Base-by-base conservation (phyloP, 2,888 invertebrate genomes). In the Nomada fabriciana region DNA sequence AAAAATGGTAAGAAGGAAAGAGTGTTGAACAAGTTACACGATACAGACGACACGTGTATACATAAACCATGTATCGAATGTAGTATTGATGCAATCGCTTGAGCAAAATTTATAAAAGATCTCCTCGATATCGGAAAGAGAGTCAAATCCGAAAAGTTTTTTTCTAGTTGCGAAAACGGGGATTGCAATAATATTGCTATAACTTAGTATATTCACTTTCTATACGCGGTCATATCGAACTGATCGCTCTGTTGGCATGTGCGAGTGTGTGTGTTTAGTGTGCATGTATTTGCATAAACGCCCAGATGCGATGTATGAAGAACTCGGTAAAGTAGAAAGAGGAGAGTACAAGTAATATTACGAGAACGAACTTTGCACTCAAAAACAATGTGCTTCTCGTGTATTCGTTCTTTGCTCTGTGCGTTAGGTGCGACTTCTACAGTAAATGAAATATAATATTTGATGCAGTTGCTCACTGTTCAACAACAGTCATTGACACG, bases 181-280 rank as follows among this genome's bases (percentile, higher is more conserved):
- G 57, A 74, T 86, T 88, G 81, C 83, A 81, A 87, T 83, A 83
- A 81, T 83, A 18, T 79, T 68, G 55, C 71, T 61, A 23, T 23
- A 74, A 64, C 76, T 69, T 57, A 36, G 55, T 23, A 72, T 72
- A n/a, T 67, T 65, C 70, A 73, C 76, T 80, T 84, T 84, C 84
- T 74, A 73, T 2, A 53, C 15, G 23, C 50, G 47, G 61, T 25
- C 29, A 18, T 73, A n/a, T 55, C 60, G 18, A 59, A 5, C n/a
- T 23, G n/a, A 74, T 25, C 53, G 64, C 20, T 60, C 18, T 7
- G 43, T 2, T 65, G 15, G 52, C 23, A 4, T 11, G 10, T 29
- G 25, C 43, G 59, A 42, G 7, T 15, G 9, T 29, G 23, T 9
- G 5, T 23, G 25, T 25, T 10, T 36, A 5, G 36, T 36, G 7